Base-by-base conservation (phyloP, 2,888 invertebrate species). In the Campaea margaritaria region DNA sequence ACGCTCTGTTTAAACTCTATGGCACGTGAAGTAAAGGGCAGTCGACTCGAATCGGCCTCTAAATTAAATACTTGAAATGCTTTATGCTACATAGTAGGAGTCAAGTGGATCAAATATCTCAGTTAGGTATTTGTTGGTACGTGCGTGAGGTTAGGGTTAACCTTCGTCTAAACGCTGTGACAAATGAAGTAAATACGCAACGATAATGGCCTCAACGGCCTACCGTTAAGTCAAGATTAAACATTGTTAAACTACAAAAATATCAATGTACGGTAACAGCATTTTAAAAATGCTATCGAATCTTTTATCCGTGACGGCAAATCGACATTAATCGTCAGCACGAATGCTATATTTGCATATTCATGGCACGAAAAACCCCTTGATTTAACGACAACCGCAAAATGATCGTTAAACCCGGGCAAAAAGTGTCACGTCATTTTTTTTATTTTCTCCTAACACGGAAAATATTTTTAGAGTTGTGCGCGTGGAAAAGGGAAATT, bases 271-370 rank as follows among this genome's bases (percentile, higher is more conserved):
- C 67, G 75, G 76, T 77, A 80, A 81, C 81, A 81, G 77, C 67
- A 15, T 58, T 69, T 69, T 69, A 39, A 74, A 73, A 70, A 62
- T 69, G 65, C 59, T 69, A 72, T 68, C 61, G 65, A 75, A 73
- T 63, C 65, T 67, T 79, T 78, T 78, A 79, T 74, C 78, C 74
- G 73, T 66, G 70, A 70, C 69, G 71, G 77, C 73, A 79, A 79
- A 84, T 82, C 76, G 74, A 67, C 75, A 79, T 80, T 81, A 80
- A 82, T 83, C 79, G 81, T 75, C 75, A 73, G 70, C 75, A 75
- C 76, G 74, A 81, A 79, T 81, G 77, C 76, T 70, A 71, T 77
- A 83, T 86, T 83, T 86, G 84, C 86, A 87, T 86, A 86, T 86
- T 86, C 85, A 85, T 83, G 78, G 75, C 79, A 79, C 76, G 76